Evolutionary conservation across 2,113 vertebrate species (phyloP).

Genomic region (Haliaeetus leucogaster): DNA sequence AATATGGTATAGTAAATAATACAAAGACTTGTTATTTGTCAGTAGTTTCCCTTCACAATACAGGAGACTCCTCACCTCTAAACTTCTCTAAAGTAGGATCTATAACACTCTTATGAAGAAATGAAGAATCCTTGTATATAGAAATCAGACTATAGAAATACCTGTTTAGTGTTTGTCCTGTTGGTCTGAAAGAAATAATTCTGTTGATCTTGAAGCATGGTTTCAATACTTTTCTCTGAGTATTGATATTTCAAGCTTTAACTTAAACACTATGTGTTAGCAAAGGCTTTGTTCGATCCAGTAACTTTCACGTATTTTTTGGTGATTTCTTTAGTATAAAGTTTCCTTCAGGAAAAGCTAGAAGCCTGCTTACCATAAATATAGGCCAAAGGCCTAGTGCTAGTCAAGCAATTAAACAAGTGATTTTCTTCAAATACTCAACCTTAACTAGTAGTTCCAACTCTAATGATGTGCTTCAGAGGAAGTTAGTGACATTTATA

Average conservation of each 20-base stretch:
- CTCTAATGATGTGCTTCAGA: neutral
- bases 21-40: neutral
- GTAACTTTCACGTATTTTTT: neutral
- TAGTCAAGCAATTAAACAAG: neutral
- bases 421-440: neutral
- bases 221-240: neutral
- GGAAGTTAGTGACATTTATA: neutral
- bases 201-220: neutral
- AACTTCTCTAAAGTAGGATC: neutral
- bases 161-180: neutral
- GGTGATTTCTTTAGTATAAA: neutral
- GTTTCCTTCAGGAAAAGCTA: neutral
- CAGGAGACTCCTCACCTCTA: neutral
- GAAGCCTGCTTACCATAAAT: neutral
- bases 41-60: neutral
- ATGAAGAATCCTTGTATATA: neutral
- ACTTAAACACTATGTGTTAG: neutral
- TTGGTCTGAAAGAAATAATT: neutral
- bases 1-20: neutral
- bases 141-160: neutral
- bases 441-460: neutral
- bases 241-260: neutral
- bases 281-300: neutral
- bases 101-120: neutral
- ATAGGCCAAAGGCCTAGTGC: neutral